A percentile compares a stretch with the other conserved stretches of the same genome.
phyloP scores from a whole-genome alignment of 2,888 invertebrate species.

The Limnephilus marmoratus region DNA sequence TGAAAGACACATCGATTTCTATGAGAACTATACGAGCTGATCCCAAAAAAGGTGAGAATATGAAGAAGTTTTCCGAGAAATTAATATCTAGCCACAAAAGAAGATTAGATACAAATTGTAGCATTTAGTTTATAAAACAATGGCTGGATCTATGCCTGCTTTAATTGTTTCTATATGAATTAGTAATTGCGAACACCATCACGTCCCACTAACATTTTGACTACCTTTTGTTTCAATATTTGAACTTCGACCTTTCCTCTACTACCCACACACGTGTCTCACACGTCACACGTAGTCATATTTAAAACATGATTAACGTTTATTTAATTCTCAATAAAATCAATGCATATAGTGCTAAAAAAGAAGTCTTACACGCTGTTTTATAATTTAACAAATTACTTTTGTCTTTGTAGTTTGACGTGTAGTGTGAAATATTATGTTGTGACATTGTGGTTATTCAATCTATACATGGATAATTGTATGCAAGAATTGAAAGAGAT shows the following conservation, averaged over 20 bases:
- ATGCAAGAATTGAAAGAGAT: too few relatives aligned
- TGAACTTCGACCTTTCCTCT: background rate
- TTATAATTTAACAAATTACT: background rate
- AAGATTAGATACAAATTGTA: background rate
- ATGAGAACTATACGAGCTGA: too few relatives aligned
- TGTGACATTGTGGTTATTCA: too few relatives aligned
- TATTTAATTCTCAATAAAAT: background rate
- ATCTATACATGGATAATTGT: too few relatives aligned
- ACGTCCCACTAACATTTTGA: background rate
- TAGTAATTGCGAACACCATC: background rate
- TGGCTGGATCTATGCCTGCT: background rate
- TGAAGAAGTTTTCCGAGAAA: too few relatives aligned
- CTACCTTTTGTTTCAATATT: slow-evolving; percentile 2
- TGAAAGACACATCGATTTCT: too few relatives aligned
- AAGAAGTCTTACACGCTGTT: background rate
- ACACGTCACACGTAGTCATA: background rate
- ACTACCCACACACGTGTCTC: background rate
- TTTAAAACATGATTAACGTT: background rate
- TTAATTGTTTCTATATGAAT: background rate
- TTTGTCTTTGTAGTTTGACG: background rate
- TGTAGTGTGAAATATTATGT: background rate
- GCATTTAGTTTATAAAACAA: background rate
- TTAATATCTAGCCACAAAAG: background rate
- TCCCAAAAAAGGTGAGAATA: too few relatives aligned
- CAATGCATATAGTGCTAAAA: background rate